phyloP scores from a whole-genome alignment of 2,888 invertebrate species.

The Drosophila paramelanica region DNA sequence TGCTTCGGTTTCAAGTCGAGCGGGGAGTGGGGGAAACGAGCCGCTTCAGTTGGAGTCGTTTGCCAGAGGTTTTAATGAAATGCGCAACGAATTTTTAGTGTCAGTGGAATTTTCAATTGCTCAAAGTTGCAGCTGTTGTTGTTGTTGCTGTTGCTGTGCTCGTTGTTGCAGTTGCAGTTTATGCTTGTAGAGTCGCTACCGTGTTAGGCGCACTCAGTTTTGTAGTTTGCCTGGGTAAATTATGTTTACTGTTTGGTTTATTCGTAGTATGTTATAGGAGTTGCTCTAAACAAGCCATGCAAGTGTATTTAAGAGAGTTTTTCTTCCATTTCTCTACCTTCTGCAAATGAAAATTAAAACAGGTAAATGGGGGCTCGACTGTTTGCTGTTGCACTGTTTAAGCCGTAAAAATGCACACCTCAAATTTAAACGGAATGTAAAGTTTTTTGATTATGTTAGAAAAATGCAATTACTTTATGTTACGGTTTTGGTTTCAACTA shows the following conservation, averaged over 20 bases:
- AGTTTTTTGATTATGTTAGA: too few relatives aligned
- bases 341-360: slow-evolving; percentile 47
- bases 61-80: slow-evolving; percentile 70
- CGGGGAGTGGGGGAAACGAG: slow-evolving; percentile 15
- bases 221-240: slow-evolving; percentile 56
- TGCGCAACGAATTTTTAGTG: slow-evolving; percentile 78
- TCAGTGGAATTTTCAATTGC: slow-evolving; percentile 77
- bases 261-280: slow-evolving; percentile 36
- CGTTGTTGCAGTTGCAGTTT: slow-evolving; percentile 50
- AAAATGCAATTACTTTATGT: too few relatives aligned
- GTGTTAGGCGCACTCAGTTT: slow-evolving; percentile 34
- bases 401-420: slow-evolving; percentile 9
- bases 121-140: slow-evolving; percentile 52
- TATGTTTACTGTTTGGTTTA: slow-evolving; percentile 62
- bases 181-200: slow-evolving; percentile 52
- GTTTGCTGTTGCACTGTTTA: slow-evolving; percentile 3
- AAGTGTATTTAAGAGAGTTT: slow-evolving; percentile 36
- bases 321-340: neutral
- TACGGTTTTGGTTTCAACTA: too few relatives aligned
- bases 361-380: slow-evolving; percentile 20
- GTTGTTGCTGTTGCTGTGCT: slow-evolving; percentile 31
- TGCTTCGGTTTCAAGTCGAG: slow-evolving; percentile 16
- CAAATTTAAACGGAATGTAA: too few relatives aligned
- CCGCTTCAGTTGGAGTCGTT: slow-evolving; percentile 56
- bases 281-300: slow-evolving; percentile 42